Conservation (phyloP, 2,797 vertebrate species). For the Coendou prehensilis region DNA sequence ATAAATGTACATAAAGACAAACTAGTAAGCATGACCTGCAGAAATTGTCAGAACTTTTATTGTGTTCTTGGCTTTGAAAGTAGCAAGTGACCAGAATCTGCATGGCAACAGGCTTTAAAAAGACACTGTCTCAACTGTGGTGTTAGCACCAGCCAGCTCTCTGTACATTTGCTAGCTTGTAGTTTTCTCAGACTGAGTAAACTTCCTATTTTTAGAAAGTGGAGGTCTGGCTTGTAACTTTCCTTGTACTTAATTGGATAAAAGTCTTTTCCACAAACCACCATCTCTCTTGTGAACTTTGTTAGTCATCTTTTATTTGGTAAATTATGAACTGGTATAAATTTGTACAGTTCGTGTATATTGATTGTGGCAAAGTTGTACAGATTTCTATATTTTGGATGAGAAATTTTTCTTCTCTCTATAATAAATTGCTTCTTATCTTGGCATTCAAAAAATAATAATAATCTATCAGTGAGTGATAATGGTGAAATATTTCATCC, state of each 20-base stretch:
- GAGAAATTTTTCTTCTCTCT: constrained; percentile 99
- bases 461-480: too few relatives aligned
- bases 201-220: constrained; percentile 95
- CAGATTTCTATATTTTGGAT: constrained; percentile 99
- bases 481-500: too few relatives aligned
- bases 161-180: constrained; percentile 94
- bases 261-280: constrained; percentile 94
- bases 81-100: constrained; percentile 89
- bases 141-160: constrained; percentile 92
- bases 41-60: constrained; percentile 88
- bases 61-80: constrained; percentile 88
- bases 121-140: constrained; percentile 93
- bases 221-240: constrained; percentile 94
- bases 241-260: constrained; percentile 94
- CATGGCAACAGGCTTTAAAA: constrained; percentile 91
- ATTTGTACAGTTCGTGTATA: constrained; percentile 99
- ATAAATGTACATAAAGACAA: constrained; percentile 92
- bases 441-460: constrained; percentile 92
- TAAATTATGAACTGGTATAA: constrained; percentile 99
- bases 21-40: constrained; percentile 89
- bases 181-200: constrained; percentile 94
- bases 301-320: constrained; percentile 98
- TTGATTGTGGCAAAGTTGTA: constrained; percentile 99
- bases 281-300: constrained; percentile 98
- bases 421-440: constrained; percentile 99